A percentile compares a stretch with the other conserved stretches of the same genome.
phyloP scores from a whole-genome alignment of 2,888 invertebrate species.

The Drosophila mettleri region DNA sequence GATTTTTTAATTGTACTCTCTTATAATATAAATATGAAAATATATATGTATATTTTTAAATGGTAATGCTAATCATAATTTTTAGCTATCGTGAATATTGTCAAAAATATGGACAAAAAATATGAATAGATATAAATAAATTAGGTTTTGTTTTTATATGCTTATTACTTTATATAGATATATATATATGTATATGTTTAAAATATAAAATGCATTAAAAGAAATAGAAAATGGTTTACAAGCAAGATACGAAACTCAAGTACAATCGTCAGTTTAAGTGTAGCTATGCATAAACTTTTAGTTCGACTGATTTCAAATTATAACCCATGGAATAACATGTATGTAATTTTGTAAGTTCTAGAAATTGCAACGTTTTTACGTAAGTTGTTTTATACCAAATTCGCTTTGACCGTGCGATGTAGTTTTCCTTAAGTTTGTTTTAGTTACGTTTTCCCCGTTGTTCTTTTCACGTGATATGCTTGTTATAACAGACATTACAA shows the following conservation, averaged over 20 bases:
- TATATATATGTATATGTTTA: conserved; percentile 16
- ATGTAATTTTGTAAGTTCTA: neutral
- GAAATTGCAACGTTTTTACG: neutral
- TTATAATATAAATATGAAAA: conserved; percentile 13
- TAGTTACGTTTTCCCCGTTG: conserved; percentile 83
- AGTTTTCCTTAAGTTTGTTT: conserved; percentile 77
- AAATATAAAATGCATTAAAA: conserved; percentile 18
- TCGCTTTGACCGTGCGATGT: conserved; percentile 84
- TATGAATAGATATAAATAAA: conserved; percentile 19
- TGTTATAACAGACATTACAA: conserved; percentile 85
- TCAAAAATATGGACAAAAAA: conserved; percentile 16
- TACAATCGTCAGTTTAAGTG: conserved; percentile 15
- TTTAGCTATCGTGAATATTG: conserved; percentile 21
- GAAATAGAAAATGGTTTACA: conserved; percentile 3
- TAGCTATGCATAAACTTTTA: neutral
- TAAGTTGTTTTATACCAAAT: conserved; percentile 71
- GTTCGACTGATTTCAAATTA: too few species aligned
- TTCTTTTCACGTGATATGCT: conserved; percentile 84
- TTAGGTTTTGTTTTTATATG: conserved; percentile 12
- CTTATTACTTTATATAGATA: conserved; percentile 12
- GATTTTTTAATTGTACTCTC: conserved; percentile 47
- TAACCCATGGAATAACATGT: neutral
- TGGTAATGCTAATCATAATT: conserved; percentile 41
- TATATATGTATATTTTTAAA: conserved; percentile 7
- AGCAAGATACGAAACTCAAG: neutral